Evolutionary conservation across 1,140 invertebrate species (phyloP), one percentile per base, ranked within the genome.

Genomic region (Pogonomyrmex barbatus): DNA sequence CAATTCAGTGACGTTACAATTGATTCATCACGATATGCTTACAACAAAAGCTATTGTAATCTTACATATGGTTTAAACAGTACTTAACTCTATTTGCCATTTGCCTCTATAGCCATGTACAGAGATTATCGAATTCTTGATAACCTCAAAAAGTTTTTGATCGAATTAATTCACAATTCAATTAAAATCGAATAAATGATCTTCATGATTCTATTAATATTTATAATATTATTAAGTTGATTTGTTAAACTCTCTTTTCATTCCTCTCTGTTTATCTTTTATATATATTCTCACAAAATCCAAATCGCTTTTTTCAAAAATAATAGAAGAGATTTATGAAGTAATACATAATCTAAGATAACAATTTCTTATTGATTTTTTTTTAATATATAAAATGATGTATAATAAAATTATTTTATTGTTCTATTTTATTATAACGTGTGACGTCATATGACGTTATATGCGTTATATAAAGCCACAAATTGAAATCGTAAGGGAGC

Each of bases 1-100:
- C 24, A 24, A 52, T 79, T 68, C 77, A 5, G 14, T 81, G 47
- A 70, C 63, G 47, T 70, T 68, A 81, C 62, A 54, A 4, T 14
- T 81, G 45, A 81, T 81, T 67, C 62, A 67, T 14, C 70, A 47
- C 24, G n/a, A n/a, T n/a, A 8, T 36, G 45, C 14, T 8, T 39
- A 33, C 47, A 68, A 54, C 10, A 52, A 36, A 39, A 56, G 47
- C 39, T 70, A 9, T 52, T 42, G 5, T 6, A 30, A 8, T 36
- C 24, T 14, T 42, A 36, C 67, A 33, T 67, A 17, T 36, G 50
- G 8, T 54, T 56, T 81, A 42, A 81, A 78, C 76, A 17, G 42
- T 62, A 12, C 39, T 45, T 63, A 77, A 24, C 5, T 24, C 24
- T 39, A 24, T 50, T 47, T 42, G 33, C n/a, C n/a, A n/a, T n/a